These are phyloP conservation scores for Drosophila bunnanda DNA, from an alignment of 2,888 invertebrate species.

Conservation along the genomic window DNA sequence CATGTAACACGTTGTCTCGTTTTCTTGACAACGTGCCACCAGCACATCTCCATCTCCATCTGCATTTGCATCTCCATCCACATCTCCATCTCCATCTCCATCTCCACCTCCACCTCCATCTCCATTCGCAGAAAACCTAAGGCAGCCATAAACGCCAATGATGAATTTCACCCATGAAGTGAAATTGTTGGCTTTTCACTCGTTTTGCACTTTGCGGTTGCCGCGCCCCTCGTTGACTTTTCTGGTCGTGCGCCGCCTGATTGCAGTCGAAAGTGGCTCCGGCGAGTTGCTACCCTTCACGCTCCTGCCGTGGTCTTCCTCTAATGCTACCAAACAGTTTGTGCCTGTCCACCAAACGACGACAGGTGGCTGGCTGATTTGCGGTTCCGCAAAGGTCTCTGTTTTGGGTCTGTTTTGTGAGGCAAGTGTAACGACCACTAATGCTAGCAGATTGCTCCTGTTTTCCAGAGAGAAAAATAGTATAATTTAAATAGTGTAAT, in stretches of 20 bases:
- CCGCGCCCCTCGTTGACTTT: constrained; percentile 22
- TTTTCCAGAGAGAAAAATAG: constrained; percentile 5
- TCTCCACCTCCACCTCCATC: neutral
- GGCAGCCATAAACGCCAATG: constrained; percentile 51
- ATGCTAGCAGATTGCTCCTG: constrained; percentile 12
- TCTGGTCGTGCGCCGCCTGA: constrained; percentile 36
- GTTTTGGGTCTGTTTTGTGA: constrained; percentile 18
- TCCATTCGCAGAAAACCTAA: constrained; percentile 18
- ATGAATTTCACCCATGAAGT: constrained; percentile 68
- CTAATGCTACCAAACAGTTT: constrained; percentile 60
- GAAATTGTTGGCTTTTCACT: constrained; percentile 60
- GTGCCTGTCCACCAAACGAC: constrained; percentile 56
- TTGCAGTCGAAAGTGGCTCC: constrained; percentile 58
- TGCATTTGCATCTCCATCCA: neutral
- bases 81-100: neutral
- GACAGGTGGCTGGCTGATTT: constrained; percentile 68
- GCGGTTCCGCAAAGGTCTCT: constrained; percentile 22
- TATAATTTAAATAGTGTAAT: neutral
- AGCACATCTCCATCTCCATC: constrained; percentile 8
- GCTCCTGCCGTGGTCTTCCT: constrained; percentile 29
- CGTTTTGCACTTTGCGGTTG: constrained; percentile 25
- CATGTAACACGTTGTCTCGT: constrained; percentile 1
- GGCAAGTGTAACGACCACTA: constrained; percentile 40
- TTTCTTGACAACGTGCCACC: constrained; percentile 18
- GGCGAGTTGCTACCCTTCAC: constrained; percentile 6